Base-by-base conservation (phyloP, 1,140 invertebrate species). In the Zaprionus vittiger region DNA sequence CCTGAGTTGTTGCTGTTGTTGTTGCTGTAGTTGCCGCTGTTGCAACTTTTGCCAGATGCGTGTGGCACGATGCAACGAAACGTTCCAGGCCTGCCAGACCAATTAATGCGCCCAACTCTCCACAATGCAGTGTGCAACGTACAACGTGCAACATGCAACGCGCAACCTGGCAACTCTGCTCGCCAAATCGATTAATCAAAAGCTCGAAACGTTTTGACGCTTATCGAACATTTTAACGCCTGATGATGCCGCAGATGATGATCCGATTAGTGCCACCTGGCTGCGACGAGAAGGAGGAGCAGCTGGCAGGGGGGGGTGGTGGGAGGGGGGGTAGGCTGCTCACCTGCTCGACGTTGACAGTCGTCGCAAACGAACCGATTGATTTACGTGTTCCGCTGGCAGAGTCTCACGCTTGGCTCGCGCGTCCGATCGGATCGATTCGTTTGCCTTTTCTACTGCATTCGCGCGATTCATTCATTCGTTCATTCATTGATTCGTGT, bases 371-470 rank as follows among this genome's bases (percentile, higher is more conserved):
- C 41, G 44, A 20, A 24, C 61, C 47, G 47, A 52, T 64, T 77
- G 75, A 77, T 73, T 77, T 77, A 73, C 74, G 62, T 66, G 74
- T 73, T 77, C 74, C 74, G 69, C 55, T 73, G 52, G 60, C 74
- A 67, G 68, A 76, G 64, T 70, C 73, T 71, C 72, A 74, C 72
- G 67, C 73, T 64, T 75, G 34, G 12, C 15, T 17, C 54, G 49
- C 11, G 37, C 37, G 37, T 38, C 37, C 37, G 26, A 3, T 56
- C 26, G 17, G 17, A 72, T 24, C 59, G 41, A 70, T 60, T 70
- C 61, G 64, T 64, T 71, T 59, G 66, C 59, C 41, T 47, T 49
- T 63, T 75, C 34, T 37, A 41, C 38, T 64, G 66, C 73, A 71
- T 55, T 71, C 66, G 61, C 44, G 60, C 54, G 62, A 71, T 54